Evolutionary conservation across 2,797 vertebrate species (phyloP), one percentile per base, ranked within the genome.

Genomic region (Iguana delicatissima): DNA sequence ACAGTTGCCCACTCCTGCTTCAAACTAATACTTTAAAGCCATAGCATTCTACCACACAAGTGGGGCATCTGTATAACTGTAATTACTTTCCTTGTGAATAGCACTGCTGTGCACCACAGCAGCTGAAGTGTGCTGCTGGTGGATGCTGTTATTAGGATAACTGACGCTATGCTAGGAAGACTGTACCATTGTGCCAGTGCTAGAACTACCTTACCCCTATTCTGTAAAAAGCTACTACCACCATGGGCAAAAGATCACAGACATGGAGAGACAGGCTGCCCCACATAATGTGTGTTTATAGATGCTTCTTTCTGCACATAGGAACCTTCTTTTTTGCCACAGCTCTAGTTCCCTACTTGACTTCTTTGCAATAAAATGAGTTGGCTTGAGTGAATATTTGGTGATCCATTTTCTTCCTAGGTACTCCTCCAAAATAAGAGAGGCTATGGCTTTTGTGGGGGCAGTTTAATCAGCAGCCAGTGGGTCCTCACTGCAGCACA

Each of bases 401-500:
- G 6, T 55, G 42, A 62, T 87, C 5, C 0, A 52, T 62, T 32
- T 46, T 77, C 88, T 3, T 67, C 1, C 0, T 85, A 95, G 96
- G 96, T 95, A 62, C 81, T 97, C 87, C 93, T 97, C 89, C 67
- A 92, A 13, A 94, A 76, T n/a, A 89, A 85, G 1, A 67, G 35
- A 52, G 95, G 22, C 0, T 0, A 32, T 0, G 95, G 95, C 0
- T 96, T 96, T 93, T 97, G 97, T 5, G 88, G 96, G 0, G 96
- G 96, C 85, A 97, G 91, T 50, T 92, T 96, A 52, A 95, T 96
- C 50, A 89, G 94, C 86, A 93, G 90, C 0, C 93, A 79, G 35
- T 97, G 97, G 96, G 95, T 97, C 57, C 59, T 97, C 55, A 97
- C 95, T 0, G 97, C 97, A 0, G 95, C 96, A 0, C 96, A 96